Conservation (phyloP, 35 echinoderm and acorn worm species). For the Nesometra sesokonis region DNA sequence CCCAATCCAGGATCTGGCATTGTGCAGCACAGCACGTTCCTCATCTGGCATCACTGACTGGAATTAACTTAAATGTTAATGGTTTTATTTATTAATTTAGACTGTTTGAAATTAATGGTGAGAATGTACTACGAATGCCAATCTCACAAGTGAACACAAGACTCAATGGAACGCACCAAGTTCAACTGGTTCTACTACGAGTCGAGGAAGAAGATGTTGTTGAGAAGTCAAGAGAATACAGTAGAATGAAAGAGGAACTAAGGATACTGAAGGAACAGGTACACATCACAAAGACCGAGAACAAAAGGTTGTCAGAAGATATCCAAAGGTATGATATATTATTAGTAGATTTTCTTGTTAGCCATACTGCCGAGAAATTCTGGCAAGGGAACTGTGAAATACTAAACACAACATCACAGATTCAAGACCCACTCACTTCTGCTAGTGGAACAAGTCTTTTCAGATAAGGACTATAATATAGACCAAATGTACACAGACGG, state of each 20-base stretch:
- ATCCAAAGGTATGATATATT: neutral
- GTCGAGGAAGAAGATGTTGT: neutral
- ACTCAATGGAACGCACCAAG: slow-evolving; percentile 38
- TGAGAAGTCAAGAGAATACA: neutral
- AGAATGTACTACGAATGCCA: slow-evolving; percentile 28
- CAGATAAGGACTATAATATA: too few relatives aligned
- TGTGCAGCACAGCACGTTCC: neutral
- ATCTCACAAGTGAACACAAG: slow-evolving; percentile 56
- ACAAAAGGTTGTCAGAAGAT: neutral
- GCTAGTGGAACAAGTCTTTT: too few relatives aligned
- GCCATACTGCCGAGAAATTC: too few relatives aligned
- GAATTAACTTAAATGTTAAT: too few relatives aligned
- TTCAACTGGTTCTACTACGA: slow-evolving; percentile 54
- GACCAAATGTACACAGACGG: too few relatives aligned
- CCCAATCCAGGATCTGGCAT: too few relatives aligned
- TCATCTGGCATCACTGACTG: too few relatives aligned
- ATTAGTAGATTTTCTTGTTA: too few relatives aligned
- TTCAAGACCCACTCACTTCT: too few relatives aligned
- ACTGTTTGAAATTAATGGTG: slow-evolving; percentile 55
- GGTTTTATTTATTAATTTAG: too few relatives aligned
- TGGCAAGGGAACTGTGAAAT: too few relatives aligned
- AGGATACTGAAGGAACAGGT: neutral
- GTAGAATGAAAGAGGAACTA: neutral
- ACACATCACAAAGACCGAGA: neutral
- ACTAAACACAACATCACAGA: too few relatives aligned